These are phyloP conservation scores for Diaperis boleti DNA, from an alignment of 2,888 invertebrate genomes.

Conservation along the genomic window DNA sequence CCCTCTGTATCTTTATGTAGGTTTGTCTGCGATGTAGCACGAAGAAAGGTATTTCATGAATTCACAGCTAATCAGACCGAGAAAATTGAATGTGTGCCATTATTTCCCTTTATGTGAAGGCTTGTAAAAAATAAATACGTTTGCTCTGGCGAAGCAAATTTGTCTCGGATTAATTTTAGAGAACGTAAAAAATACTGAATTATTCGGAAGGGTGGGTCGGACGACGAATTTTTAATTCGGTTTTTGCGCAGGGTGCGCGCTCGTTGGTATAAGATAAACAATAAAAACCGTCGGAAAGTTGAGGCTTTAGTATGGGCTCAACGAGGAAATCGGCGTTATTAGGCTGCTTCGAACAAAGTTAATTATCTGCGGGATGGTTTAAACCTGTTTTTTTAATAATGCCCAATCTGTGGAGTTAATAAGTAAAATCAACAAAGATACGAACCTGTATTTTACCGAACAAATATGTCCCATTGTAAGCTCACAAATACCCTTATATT, in stretches of 20 bases:
- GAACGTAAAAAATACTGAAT: conserved; percentile 23
- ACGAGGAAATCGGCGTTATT: no score
- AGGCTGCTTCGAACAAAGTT: no score
- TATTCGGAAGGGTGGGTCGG: not conserved
- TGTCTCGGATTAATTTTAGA: conserved; percentile 21
- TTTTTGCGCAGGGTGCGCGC: not conserved
- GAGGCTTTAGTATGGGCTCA: not conserved
- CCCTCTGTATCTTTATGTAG: conserved; percentile 31
- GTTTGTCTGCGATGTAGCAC: conserved; percentile 38
- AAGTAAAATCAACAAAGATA: no score
- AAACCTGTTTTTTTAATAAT: no score
- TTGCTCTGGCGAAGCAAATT: conserved; percentile 15
- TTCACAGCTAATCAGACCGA: conserved; percentile 37
- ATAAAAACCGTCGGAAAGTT: not conserved
- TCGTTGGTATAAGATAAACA: not conserved
- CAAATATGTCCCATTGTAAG: no score
- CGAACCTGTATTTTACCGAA: no score
- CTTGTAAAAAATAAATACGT: conserved; percentile 39
- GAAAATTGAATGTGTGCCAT: conserved; percentile 40
- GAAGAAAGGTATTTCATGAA: conserved; percentile 37
- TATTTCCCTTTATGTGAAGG: conserved; percentile 39
- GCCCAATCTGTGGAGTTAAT: no score
- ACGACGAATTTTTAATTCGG: conserved; percentile 23
- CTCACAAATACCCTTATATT: no score
- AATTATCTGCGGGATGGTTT: no score